A percentile compares a stretch with the other conserved stretches of the same genome.
These are phyloP conservation scores for Teleiodes luculella DNA, from an alignment of 2,888 invertebrate genomes.

Conservation along the genomic window DNA sequence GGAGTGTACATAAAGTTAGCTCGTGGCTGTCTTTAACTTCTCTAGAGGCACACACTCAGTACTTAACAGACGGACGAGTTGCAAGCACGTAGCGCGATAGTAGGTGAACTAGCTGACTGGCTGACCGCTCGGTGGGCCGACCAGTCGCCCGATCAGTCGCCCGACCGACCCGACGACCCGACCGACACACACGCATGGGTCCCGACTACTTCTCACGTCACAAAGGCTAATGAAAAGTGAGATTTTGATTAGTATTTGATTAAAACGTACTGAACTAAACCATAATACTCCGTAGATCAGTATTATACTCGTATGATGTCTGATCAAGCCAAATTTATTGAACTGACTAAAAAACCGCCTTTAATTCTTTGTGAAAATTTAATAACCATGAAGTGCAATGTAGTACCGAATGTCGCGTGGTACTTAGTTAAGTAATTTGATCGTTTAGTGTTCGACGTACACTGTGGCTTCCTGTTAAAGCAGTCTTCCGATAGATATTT, in stretches of 20 bases:
- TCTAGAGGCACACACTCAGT: conserved; percentile 39
- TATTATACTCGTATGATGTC: conserved; percentile 51
- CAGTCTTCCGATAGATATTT: conserved; percentile 78
- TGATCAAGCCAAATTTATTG: conserved; percentile 74
- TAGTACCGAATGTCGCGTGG: conserved; percentile 59
- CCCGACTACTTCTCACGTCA: conserved; percentile 37
- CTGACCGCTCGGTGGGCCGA: neutral
- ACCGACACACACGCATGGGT: conserved; percentile 19
- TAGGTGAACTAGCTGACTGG: conserved; percentile 7
- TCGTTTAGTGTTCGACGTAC: conserved; percentile 67
- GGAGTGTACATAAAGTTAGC: conserved; percentile 54
- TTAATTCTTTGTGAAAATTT: conserved; percentile 63
- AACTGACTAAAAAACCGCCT: conserved; percentile 73
- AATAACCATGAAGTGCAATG: conserved; percentile 66
- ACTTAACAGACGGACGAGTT: neutral
- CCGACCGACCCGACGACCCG: conserved; percentile 17
- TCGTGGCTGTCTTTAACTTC: conserved; percentile 35
- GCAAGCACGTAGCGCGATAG: conserved; percentile 25
- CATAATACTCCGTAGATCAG: conserved; percentile 68
- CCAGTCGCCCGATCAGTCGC: neutral
- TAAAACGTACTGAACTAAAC: conserved; percentile 45
- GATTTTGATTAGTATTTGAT: conserved; percentile 51
- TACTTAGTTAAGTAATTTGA: conserved; percentile 70
- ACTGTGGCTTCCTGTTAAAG: conserved; percentile 75
- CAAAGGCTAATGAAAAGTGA: conserved; percentile 51